Conservation (phyloP, 2,888 invertebrate genomes). For the Drosophila neonasuta region DNA sequence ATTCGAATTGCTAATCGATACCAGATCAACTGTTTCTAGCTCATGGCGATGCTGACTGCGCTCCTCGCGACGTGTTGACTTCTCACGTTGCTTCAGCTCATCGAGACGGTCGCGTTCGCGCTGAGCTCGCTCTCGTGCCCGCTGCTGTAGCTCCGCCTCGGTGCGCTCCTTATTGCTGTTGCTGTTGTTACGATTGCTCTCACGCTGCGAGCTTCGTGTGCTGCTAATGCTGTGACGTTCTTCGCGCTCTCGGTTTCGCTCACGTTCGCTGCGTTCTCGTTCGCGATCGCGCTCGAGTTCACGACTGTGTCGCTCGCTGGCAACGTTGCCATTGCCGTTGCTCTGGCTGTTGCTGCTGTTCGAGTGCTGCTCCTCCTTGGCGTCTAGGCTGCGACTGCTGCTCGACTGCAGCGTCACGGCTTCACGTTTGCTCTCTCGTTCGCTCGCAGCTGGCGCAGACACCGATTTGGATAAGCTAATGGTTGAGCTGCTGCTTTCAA, state of each 20-base stretch:
- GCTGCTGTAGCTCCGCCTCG: constrained; percentile 69
- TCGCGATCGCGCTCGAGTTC: constrained; percentile 66
- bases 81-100: constrained; percentile 77
- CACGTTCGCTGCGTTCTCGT: constrained; percentile 69
- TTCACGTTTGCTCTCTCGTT: constrained; percentile 45
- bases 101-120: constrained; percentile 44
- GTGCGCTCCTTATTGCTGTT: constrained; percentile 76
- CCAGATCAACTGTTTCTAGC: constrained; percentile 63
- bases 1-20: constrained; percentile 34
- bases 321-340: constrained; percentile 30
- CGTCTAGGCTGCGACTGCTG: constrained; percentile 59
- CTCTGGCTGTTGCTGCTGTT: constrained; percentile 25
- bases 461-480: constrained; percentile 31
- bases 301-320: constrained; percentile 50
- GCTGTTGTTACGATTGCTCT: constrained; percentile 75
- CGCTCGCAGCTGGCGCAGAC: constrained; percentile 31
- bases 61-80: constrained; percentile 73
- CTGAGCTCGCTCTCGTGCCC: constrained; percentile 70
- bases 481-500: constrained; percentile 32
- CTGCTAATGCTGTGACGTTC: constrained; percentile 76
- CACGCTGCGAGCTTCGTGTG: constrained; percentile 73
- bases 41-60: constrained; percentile 70
- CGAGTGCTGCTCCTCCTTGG: constrained; percentile 60
- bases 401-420: constrained; percentile 10
- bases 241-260: constrained; percentile 66